Base-by-base conservation (phyloP, 2,113 vertebrate genomes). In the Xenopus borealis region DNA sequence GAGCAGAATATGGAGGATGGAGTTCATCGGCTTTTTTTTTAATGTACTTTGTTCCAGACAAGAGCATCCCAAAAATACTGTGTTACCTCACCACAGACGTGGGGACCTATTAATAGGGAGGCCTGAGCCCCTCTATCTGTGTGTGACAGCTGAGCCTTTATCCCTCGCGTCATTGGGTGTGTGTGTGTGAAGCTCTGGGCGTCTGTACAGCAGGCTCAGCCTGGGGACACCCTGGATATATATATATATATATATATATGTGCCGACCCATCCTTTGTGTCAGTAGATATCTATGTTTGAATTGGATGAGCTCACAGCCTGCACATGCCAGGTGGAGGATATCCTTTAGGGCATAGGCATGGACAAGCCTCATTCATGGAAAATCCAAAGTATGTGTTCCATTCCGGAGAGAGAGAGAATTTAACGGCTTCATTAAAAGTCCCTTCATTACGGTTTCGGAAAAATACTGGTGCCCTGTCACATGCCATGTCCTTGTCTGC, bases 71-170 rank as follows among this genome's bases (percentile, higher is more conserved):
- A 77, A 77, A 77, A 77, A 77, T 77, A 77, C 67, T 46, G 12
- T 55, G 46, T 77, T 77, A 70, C 61, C 67, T 77, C 74, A 77
- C 18, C 73, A 44, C 73, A 57, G 73, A 69, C 73, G 65, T 20
- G 67, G 74, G 74, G 46, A 63, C 74, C 74, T 77, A 77, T 77
- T 77, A 77, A 77, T 77, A 77, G 74, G 74, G 74, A 69, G 61
- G 61, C 33, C 74, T 77, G 74, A 77, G 74, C 74, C 74, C 74
- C 74, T 69, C 74, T 69, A 76, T 76, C 74, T 76, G 61, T 75
- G 23, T 67, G 73, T 57, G 74, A 77, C 74, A 77, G 74, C 74
- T 77, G 74, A 59, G 66, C 19, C 46, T 77, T 77, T 70, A 77
- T 77, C 74, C 74, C 74, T 77, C 30, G 14, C 47, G 74, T 77